Conservation (phyloP, 1,140 invertebrate genomes). For the Danaus plexippus region DNA sequence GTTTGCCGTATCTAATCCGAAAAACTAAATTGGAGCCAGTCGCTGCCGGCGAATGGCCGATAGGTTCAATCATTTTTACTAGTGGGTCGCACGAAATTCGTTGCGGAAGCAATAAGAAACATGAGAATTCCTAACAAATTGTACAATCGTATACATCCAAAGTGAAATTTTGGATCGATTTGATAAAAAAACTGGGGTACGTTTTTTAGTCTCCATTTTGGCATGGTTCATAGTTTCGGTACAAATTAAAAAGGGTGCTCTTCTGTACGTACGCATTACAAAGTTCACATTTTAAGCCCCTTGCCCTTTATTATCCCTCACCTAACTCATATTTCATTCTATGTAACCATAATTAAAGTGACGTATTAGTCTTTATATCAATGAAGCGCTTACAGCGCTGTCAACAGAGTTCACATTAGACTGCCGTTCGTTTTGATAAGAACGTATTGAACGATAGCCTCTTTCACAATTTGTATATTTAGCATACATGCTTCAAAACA, state of each 20-base stretch:
- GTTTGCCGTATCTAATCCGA: conserved; percentile 70
- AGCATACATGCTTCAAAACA: conserved; percentile 63
- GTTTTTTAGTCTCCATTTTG: conserved; percentile 44
- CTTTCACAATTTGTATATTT: conserved; percentile 70
- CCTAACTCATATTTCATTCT: conserved; percentile 68
- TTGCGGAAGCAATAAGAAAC: conserved; percentile 71
- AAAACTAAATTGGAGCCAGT: conserved; percentile 69
- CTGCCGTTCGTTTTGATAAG: conserved; percentile 38
- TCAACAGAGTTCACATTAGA: conserved; percentile 46
- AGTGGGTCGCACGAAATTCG: conserved; percentile 69
- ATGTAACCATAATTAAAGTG: conserved; percentile 68
- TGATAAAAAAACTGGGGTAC: conserved; percentile 33
- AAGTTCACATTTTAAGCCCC: conserved; percentile 64
- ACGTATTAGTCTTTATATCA: conserved; percentile 35
- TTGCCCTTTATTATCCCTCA: conserved; percentile 69
- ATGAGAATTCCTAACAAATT: conserved; percentile 64
- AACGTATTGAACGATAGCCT: conserved; percentile 60
- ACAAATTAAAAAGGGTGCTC: conserved; percentile 68
- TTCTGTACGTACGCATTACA: conserved; percentile 59
- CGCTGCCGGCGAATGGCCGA: conserved; percentile 66
- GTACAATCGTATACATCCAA: conserved; percentile 48
- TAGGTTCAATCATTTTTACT: conserved; percentile 68
- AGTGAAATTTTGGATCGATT: conserved; percentile 35
- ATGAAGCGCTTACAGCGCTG: conserved; percentile 45
- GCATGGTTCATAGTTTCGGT: conserved; percentile 55